A percentile compares a stretch with the other conserved stretches of the same genome.
These are phyloP conservation scores for Drosophila ogumai DNA, from an alignment of 1,140 invertebrate species.

Conservation along the genomic window DNA sequence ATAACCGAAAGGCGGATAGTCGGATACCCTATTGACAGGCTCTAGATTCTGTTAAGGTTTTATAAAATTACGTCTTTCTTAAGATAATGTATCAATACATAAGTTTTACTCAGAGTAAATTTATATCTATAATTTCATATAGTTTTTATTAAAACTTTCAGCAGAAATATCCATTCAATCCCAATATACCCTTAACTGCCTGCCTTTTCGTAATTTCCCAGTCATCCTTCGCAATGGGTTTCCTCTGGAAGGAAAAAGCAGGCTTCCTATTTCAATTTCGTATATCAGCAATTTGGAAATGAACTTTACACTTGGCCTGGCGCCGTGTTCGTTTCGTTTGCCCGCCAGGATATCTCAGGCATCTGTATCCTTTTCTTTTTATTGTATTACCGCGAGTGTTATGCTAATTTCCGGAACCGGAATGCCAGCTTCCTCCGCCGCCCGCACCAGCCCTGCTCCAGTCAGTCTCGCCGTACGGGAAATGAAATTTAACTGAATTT, in stretches of 20 bases:
- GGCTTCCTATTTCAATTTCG: conserved; percentile 80
- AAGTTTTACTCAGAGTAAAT: too few species aligned
- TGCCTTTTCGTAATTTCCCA: conserved; percentile 10
- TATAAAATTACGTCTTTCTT: neutral
- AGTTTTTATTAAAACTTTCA: neutral
- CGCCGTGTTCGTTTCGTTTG: conserved; percentile 24
- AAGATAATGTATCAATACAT: neutral
- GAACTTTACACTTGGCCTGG: conserved; percentile 63
- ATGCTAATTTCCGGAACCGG: conserved; percentile 83
- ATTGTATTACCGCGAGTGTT: conserved; percentile 82
- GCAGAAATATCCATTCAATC: neutral
- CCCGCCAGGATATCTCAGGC: conserved; percentile 52
- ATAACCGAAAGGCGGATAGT: neutral
- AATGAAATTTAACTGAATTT: conserved; percentile 85
- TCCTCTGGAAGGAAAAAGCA: conserved; percentile 37
- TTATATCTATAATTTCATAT: too few species aligned
- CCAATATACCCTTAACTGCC: neutral
- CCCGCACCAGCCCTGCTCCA: conserved; percentile 6
- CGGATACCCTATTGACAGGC: conserved; percentile 16
- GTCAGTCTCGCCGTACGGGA: conserved; percentile 60
- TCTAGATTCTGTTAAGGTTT: neutral
- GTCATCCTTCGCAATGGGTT: conserved; percentile 24
- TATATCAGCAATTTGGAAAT: conserved; percentile 75
- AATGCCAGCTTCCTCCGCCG: conserved; percentile 24
- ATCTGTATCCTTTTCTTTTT: conserved; percentile 79